A percentile compares a stretch with the other conserved stretches of the same genome.
These are phyloP conservation scores for Alauda arvensis DNA, from an alignment of 2,797 vertebrate species.

Conservation along the genomic window DNA sequence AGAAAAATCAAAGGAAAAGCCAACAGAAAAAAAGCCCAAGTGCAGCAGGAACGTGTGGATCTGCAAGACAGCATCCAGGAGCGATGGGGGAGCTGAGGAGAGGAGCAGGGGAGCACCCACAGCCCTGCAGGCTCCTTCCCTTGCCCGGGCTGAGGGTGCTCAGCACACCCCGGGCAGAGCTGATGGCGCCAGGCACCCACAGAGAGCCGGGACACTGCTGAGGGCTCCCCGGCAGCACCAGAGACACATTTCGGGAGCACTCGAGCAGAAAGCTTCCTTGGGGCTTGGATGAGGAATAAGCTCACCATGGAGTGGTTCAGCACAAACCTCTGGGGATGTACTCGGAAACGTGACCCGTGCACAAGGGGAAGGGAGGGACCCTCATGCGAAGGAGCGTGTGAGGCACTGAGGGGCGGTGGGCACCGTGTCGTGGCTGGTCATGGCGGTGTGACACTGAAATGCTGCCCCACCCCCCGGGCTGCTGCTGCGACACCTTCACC, in stretches of 20 bases:
- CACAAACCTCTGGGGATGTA: fast-evolving
- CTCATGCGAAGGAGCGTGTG: fast-evolving
- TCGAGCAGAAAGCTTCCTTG: neutral
- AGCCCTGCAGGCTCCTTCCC: neutral
- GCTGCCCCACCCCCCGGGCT: fast-evolving
- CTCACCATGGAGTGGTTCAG: fast-evolving
- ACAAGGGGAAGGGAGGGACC: neutral
- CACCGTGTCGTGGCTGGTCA: fast-evolving
- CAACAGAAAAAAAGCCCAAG: neutral
- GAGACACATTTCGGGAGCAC: neutral
- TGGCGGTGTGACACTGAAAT: neutral
- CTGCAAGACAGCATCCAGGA: neutral
- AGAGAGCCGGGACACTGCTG: fast-evolving
- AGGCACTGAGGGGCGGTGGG: neutral
- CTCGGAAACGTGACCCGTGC: fast-evolving
- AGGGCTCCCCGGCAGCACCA: neutral
- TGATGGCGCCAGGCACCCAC: fast-evolving
- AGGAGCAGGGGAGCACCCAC: neutral
- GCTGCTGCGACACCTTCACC: neutral
- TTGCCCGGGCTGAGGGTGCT: neutral
- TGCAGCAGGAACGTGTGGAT: fast-evolving
- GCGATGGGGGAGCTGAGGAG: neutral
- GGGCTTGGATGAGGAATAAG: neutral
- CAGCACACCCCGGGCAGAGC: fast-evolving
- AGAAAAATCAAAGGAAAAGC: too few species aligned